Conservation (phyloP, 2,113 vertebrate species). For the Polyodon spathula region DNA sequence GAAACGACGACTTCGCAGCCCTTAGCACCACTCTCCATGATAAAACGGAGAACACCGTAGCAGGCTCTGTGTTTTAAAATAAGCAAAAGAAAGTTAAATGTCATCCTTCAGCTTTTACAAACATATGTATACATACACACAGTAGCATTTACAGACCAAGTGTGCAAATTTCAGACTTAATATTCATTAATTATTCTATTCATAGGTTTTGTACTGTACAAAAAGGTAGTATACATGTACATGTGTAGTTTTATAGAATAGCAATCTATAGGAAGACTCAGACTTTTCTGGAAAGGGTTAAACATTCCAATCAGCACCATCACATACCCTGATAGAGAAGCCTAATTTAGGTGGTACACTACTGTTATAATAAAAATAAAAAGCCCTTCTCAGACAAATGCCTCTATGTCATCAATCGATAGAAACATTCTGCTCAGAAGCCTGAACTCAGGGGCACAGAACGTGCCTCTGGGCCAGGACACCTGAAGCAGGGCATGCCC, state of each 20-base stretch:
- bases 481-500: conserved; percentile 28
- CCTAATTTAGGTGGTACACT: too few species aligned
- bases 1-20: conserved; percentile 95
- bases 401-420: conserved; percentile 56
- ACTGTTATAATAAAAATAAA: not conserved
- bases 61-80: conserved; percentile 64
- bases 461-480: conserved; percentile 42
- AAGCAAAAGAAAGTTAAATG: fast-evolving
- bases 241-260: too few species aligned
- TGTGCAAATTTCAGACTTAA: too few species aligned
- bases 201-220: too few species aligned
- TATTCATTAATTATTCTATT: too few species aligned
- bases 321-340: too few species aligned
- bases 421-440: conserved; percentile 30
- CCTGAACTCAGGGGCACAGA: conserved; percentile 51
- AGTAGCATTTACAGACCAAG: not conserved
- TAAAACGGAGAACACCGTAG: conserved; percentile 94
- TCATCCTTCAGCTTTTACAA: not conserved
- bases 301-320: too few species aligned
- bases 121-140: not conserved
- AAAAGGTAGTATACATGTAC: too few species aligned
- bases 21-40: conserved; percentile 97
- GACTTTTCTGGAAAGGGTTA: too few species aligned
- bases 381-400: conserved; percentile 75
- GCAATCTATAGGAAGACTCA: too few species aligned